Evolutionary conservation across 2,888 invertebrate genomes (phyloP).

Genomic region (Rhodophaea formosa): DNA sequence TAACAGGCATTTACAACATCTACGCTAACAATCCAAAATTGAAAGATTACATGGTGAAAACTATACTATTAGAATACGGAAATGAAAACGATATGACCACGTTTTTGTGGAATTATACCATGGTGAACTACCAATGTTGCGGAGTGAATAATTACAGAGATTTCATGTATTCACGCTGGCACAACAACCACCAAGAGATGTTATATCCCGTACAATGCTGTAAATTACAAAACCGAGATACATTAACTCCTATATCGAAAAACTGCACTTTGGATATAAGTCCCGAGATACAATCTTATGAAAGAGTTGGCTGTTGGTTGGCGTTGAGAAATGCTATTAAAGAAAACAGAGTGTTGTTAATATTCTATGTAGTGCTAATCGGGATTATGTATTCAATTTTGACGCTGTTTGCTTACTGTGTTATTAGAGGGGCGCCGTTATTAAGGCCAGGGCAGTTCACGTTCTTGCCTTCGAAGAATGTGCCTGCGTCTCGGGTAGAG

Average conservation of each 20-base stretch:
- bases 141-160: slow-evolving; percentile 56
- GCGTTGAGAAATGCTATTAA: slow-evolving; percentile 48
- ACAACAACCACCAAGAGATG: slow-evolving; percentile 41
- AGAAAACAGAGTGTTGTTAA: slow-evolving; percentile 48
- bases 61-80: slow-evolving; percentile 54
- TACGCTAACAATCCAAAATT: slow-evolving; percentile 55
- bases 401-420: slow-evolving; percentile 58
- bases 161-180: slow-evolving; percentile 58
- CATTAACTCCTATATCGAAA: slow-evolving; percentile 45
- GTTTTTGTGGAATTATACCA: slow-evolving; percentile 56
- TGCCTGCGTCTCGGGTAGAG: slow-evolving; percentile 36
- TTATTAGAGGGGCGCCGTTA: slow-evolving; percentile 59
- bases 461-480: slow-evolving; percentile 31
- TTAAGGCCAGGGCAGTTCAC: slow-evolving; percentile 40
- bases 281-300: slow-evolving; percentile 37
- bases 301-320: slow-evolving; percentile 53
- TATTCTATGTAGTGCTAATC: slow-evolving; percentile 49
- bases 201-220: slow-evolving; percentile 65
- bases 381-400: slow-evolving; percentile 42
- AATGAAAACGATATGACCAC: slow-evolving; percentile 61
- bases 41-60: slow-evolving; percentile 39
- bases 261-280: slow-evolving; percentile 46
- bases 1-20: slow-evolving; percentile 62
- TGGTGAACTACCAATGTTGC: slow-evolving; percentile 66
- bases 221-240: slow-evolving; percentile 46